phyloP scores from a whole-genome alignment of 2,113 vertebrate species.

The Hiodon tergisus region DNA sequence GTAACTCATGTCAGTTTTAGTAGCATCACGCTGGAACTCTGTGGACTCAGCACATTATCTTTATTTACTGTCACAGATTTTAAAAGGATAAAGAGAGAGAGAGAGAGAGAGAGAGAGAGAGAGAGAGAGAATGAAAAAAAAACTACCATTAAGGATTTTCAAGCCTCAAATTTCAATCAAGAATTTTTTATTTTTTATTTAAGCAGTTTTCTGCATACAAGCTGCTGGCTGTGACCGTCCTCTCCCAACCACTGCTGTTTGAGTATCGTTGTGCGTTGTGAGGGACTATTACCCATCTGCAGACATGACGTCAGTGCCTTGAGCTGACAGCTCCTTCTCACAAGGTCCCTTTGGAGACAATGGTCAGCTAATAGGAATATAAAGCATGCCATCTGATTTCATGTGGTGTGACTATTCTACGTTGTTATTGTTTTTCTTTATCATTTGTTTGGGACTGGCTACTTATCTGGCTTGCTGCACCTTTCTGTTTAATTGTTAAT shows the following conservation, averaged over 20 bases:
- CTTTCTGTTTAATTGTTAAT: not conserved
- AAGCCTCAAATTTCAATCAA: conserved; percentile 50
- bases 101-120: too few species aligned
- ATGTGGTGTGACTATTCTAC: too few species aligned
- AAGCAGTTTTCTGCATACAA: conserved; percentile 14
- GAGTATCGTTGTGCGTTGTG: too few species aligned
- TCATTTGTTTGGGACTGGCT: too few species aligned
- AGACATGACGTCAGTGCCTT: too few species aligned
- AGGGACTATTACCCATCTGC: too few species aligned
- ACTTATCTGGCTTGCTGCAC: not conserved
- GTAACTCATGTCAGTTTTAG: conserved; percentile 53
- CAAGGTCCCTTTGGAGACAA: too few species aligned
- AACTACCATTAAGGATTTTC: conserved; percentile 24
- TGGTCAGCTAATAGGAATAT: too few species aligned
- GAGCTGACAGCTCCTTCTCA: too few species aligned
- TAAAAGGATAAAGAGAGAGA: conserved; percentile 38
- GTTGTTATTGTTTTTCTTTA: too few species aligned
- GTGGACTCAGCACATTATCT: conserved; percentile 58
- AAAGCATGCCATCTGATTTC: too few species aligned
- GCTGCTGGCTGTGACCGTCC: not conserved
- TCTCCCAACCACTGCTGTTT: not conserved
- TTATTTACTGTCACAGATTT: conserved; percentile 63
- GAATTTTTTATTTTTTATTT: conserved; percentile 19
- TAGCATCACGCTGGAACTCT: conserved; percentile 45
- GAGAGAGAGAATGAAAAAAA: conserved; percentile 32